Base-by-base conservation (phyloP, 2,113 vertebrate species). In the Diphyllodes magnificus region DNA sequence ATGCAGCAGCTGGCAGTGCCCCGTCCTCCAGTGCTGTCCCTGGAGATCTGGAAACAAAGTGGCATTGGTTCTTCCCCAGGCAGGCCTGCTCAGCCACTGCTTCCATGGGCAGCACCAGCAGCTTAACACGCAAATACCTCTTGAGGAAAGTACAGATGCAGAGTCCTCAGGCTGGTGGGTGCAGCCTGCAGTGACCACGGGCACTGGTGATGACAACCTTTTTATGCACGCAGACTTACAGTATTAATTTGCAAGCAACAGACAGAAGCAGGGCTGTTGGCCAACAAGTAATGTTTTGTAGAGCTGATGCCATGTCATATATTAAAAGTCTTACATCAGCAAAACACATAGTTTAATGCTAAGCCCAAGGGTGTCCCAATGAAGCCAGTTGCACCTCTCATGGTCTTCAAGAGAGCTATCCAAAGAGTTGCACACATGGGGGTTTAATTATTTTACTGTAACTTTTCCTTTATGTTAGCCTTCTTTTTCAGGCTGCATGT, bases 21-120 rank as follows among this genome's bases (percentile, higher is more conserved):
- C 31, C 0, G 0, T 70, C 27, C 20, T 54, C 21, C 35, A 1
- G 1, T 15, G 9, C 47, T 57, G 60, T 31, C 56, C 76, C n/a
- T 4, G 0, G 71, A 86, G 71, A 70, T 39, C 39, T 53, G 71
- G n/a, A 90, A 76, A 44, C 14, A 57, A 45, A 27, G 30, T 13
- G 18, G 21, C 50, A 54, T 15, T 3, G 0, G 16, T 69, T 81
- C 50, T 31, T 73, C 13, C 18, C 8, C 39, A 37, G 54, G 60
- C 45, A 85, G 35, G 64, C 31, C 79, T 61, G 33, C 56, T 88
- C 54, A 69, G 71, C 7, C 61, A 47, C 51, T 54, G 65, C 73
- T 82, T 64, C 50, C 71, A 50, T 2, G 25, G 35, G 47, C 25
- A 73, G 54, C 60, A 59, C 40, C 64, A 73, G 63, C 68, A 80